Percentiles rank a stretch among this genome's conserved stretches.
phyloP scores from a whole-genome alignment of 2,797 vertebrate genomes.

The Hemibagrus guttatus region DNA sequence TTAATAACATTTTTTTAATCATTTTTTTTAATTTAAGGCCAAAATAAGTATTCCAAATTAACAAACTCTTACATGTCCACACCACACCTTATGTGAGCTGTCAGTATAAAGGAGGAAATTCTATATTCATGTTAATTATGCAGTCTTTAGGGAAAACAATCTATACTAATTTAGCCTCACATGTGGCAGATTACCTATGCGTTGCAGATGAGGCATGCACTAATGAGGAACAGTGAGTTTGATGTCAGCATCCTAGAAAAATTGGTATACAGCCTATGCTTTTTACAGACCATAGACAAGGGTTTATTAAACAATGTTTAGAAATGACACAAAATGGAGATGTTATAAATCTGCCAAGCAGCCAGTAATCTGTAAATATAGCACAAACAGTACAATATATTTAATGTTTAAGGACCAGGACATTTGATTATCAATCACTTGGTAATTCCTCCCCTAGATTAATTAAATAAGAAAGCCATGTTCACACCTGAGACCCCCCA shows the following conservation, averaged over 20 bases:
- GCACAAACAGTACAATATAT: slow-evolving; percentile 5
- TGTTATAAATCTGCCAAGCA: neutral
- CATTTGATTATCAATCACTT: slow-evolving; percentile 71
- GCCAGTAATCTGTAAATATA: slow-evolving; percentile 1
- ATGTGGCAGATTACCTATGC: slow-evolving; percentile 62
- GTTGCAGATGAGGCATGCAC: slow-evolving; percentile 59
- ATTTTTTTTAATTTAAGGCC: slow-evolving; percentile 29
- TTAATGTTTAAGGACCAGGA: slow-evolving; percentile 49
- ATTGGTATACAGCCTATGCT: neutral
- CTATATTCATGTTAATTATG: slow-evolving; percentile 61
- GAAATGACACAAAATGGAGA: neutral
- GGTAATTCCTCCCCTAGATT: slow-evolving; percentile 71
- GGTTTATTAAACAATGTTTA: neutral
- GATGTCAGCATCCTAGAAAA: slow-evolving; percentile 57
- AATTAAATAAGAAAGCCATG: slow-evolving; percentile 70
- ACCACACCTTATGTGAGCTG: slow-evolving; percentile 41
- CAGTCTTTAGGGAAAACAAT: slow-evolving; percentile 58
- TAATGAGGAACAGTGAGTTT: slow-evolving; percentile 64
- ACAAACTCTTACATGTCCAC: slow-evolving; percentile 23
- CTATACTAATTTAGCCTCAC: slow-evolving; percentile 55
- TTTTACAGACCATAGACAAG: neutral
- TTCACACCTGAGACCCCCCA: slow-evolving; percentile 77
- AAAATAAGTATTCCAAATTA: slow-evolving; percentile 21
- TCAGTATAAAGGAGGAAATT: slow-evolving; percentile 58
- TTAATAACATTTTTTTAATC: neutral